Conservation (phyloP, 2,797 vertebrate species). For the Danio albolineatus region DNA sequence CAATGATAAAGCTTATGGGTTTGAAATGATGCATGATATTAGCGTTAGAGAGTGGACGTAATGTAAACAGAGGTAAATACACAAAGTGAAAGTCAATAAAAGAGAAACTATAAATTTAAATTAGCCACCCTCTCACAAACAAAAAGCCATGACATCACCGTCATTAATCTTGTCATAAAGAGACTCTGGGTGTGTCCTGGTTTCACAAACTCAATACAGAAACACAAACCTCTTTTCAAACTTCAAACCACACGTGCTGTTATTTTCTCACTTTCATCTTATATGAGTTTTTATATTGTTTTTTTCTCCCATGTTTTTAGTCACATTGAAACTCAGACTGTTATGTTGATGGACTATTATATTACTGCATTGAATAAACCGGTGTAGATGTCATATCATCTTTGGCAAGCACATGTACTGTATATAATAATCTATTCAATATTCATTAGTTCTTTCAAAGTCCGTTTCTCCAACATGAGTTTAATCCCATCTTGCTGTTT, state of each 20-base stretch:
- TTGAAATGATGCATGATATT: too few species aligned
- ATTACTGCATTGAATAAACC: neutral
- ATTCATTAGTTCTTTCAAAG: too few species aligned
- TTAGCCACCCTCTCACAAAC: slow-evolving; percentile 24
- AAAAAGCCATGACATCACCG: slow-evolving; percentile 69
- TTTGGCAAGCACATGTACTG: too few species aligned
- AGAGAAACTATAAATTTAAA: neutral
- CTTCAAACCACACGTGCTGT: slow-evolving; percentile 21
- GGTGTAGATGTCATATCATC: too few species aligned
- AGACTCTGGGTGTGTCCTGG: slow-evolving; percentile 52
- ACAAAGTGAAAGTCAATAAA: slow-evolving; percentile 21
- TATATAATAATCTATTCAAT: too few species aligned
- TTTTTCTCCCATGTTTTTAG: neutral
- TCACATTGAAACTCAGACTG: neutral
- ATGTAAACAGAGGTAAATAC: too few species aligned
- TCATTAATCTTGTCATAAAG: slow-evolving; percentile 73
- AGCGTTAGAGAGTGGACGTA: too few species aligned
- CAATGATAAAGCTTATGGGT: too few species aligned
- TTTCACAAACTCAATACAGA: slow-evolving; percentile 48
- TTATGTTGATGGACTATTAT: neutral
- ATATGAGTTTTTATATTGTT: neutral
- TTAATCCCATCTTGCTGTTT: too few species aligned
- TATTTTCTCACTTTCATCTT: neutral
- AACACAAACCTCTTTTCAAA: slow-evolving; percentile 22
- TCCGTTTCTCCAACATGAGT: too few species aligned